phyloP scores from a whole-genome alignment of 2,888 invertebrate genomes.

The Papilio elwesi region DNA sequence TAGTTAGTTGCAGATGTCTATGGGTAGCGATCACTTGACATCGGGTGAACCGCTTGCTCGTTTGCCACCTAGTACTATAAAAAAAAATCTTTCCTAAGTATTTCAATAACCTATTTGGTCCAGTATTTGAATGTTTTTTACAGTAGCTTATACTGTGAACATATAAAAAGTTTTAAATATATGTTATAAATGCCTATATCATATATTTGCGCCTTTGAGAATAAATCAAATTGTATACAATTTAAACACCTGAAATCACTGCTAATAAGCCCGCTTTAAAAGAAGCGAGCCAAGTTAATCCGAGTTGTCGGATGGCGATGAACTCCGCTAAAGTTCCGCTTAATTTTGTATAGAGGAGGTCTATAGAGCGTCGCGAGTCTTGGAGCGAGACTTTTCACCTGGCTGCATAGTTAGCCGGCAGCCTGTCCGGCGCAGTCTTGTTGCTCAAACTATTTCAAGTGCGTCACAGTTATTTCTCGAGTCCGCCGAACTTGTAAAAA shows the following conservation, averaged over 20 bases:
- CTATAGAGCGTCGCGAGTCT: background rate
- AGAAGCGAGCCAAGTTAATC: slow-evolving; percentile 35
- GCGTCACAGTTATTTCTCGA: slow-evolving; percentile 9
- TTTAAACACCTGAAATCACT: slow-evolving; percentile 5
- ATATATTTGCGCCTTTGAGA: background rate
- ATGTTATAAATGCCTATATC: no score
- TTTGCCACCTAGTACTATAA: no score
- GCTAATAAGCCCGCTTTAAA: slow-evolving; percentile 20
- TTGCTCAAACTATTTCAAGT: slow-evolving; percentile 21
- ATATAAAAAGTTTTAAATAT: no score
- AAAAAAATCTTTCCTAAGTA: no score
- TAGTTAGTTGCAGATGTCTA: no score
- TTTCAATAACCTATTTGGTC: no score
- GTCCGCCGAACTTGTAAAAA: background rate
- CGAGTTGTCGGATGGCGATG: slow-evolving; percentile 28
- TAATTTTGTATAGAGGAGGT: slow-evolving; percentile 23
- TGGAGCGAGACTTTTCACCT: slow-evolving; percentile 19
- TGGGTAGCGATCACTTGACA: no score
- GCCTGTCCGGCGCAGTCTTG: slow-evolving; percentile 21
- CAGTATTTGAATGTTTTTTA: no score
- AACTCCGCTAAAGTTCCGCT: slow-evolving; percentile 23
- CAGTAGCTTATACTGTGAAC: no score
- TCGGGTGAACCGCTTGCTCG: no score
- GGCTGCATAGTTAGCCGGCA: slow-evolving; percentile 29
- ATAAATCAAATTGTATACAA: slow-evolving; percentile 4